Percentiles rank a stretch among this genome's conserved stretches.
Evolutionary conservation across 2,113 vertebrate genomes (phyloP).

Genomic region (Apteryx mantelli): DNA sequence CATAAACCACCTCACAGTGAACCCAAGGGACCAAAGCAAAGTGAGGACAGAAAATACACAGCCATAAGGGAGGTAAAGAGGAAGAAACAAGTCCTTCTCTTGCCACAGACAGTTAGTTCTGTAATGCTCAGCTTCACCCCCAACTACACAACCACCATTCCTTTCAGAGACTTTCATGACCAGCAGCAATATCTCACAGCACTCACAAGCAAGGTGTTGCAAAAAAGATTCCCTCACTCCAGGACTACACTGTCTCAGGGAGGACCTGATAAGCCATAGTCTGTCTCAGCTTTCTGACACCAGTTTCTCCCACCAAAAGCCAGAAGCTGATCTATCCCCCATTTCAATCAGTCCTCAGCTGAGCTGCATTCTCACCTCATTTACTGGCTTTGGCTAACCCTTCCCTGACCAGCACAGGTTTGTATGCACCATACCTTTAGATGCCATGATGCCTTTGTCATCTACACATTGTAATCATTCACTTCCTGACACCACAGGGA

Average conservation of each 20-base stretch:
- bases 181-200: neutral
- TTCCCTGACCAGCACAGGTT: neutral
- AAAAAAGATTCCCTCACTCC: neutral
- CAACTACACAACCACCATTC: fast-evolving
- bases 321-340: neutral
- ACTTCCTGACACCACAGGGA: neutral
- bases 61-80: neutral
- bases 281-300: neutral
- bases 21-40: neutral
- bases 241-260: neutral
- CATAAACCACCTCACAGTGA: neutral
- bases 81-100: neutral
- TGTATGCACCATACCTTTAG: neutral
- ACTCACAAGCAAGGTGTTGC: neutral
- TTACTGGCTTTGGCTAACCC: neutral
- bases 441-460: neutral
- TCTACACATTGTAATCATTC: neutral
- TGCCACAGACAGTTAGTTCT: neutral
- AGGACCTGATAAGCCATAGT: neutral
- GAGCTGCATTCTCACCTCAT: neutral
- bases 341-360: neutral
- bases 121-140: neutral
- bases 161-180: neutral
- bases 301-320: neutral
- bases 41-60: neutral